Base-by-base conservation (phyloP, 1,140 invertebrate genomes). In the Hypothenemus hampei region DNA sequence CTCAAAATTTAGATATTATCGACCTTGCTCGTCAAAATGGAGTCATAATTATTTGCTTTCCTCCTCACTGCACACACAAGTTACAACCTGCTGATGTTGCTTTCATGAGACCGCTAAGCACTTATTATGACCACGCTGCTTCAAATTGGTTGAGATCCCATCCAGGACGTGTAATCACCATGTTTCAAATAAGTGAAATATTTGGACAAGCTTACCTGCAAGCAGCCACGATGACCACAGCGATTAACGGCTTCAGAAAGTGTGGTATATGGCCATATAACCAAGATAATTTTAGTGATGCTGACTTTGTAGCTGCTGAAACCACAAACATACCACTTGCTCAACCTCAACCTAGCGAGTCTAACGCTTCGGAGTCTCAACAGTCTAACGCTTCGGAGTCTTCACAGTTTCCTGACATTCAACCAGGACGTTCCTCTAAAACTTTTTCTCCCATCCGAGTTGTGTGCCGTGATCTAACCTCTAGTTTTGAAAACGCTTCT, bases 181-280 rank as follows among this genome's bases (percentile, higher is more conserved):
- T n/a, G n/a, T n/a, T n/a, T n/a, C n/a, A n/a, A n/a, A n/a, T n/a
- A n/a, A n/a, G n/a, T n/a, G n/a, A n/a, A n/a, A 8, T 70, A 54
- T 67, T 70, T 68, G 65, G 45, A 40, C 45, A 68, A 57, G 69
- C 67, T 26, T 69, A 61, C 47, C 37, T 62, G 45, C 56, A 68
- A 45, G 66, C 69, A 31, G 67, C 71, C 33, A 72, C 66, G 55
- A 66, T 68, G 57, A 58, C 58, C 13, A 73, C 66, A 41, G 68
- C 71, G 29, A 61, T 70, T 10, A 72, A 70, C 50, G 65, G 60
- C 19, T 74, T 74, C 50, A 58, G 49, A 56, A 67, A 65, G 51
- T 61, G 55, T 57, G 72, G 70, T n/a, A 71, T 74, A 60, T 69
- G 59, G 57, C 69, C 71, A 3, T 61, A 55, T 31, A 66, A 73